These are phyloP conservation scores for Pentalonia nigronervosa DNA, from an alignment of 1,140 invertebrate species.

Conservation along the genomic window DNA sequence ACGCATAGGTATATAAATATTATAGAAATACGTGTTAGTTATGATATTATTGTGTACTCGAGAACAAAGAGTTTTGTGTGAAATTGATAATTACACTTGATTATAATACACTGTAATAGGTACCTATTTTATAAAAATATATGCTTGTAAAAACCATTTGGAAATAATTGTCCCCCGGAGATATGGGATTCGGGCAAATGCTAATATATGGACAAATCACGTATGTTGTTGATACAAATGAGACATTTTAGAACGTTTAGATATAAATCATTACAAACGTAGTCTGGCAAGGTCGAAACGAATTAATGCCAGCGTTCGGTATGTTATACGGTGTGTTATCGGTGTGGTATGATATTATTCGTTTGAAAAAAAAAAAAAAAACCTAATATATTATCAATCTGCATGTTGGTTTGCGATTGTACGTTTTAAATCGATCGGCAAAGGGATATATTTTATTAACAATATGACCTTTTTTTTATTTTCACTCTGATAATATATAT, in stretches of 20 bases:
- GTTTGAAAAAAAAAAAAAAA: no score
- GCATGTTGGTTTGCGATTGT: background rate
- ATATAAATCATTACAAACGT: background rate
- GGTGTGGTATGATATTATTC: background rate
- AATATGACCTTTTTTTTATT: slow-evolving; percentile 13
- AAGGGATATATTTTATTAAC: background rate
- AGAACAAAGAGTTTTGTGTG: background rate
- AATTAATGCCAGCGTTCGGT: background rate
- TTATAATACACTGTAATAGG: background rate
- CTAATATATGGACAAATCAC: background rate
- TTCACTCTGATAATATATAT: background rate
- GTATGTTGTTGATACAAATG: background rate
- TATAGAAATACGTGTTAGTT: background rate
- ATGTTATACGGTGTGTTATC: no score
- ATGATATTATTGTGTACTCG: background rate
- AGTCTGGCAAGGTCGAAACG: background rate
- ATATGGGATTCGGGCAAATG: background rate
- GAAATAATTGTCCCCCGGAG: background rate
- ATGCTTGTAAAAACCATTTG: background rate
- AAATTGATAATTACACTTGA: slow-evolving; percentile 7
- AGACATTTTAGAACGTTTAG: background rate
- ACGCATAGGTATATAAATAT: background rate
- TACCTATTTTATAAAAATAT: background rate
- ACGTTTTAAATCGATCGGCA: background rate
- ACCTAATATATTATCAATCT: background rate